Percentiles rank a stretch among this genome's conserved stretches.
Conservation (phyloP, 2,113 vertebrate species). For the Pogona vitticeps region DNA sequence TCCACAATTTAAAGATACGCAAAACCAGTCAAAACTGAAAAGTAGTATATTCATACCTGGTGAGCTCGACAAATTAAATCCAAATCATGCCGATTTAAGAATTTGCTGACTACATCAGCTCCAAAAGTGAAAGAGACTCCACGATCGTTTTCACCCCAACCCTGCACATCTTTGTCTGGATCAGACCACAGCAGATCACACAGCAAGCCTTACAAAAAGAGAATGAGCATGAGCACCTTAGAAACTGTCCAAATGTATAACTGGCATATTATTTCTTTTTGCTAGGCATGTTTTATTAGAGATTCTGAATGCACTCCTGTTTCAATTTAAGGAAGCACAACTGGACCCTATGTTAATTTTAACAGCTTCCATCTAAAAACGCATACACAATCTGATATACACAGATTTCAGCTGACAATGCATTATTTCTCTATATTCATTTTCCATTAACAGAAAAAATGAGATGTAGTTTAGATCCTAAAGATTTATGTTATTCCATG, state of each 20-base stretch:
- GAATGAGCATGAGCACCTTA: neutral
- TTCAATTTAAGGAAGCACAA: neutral
- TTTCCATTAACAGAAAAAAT: neutral
- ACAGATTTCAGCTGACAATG: neutral
- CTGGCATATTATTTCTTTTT: neutral
- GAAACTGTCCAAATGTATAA: neutral
- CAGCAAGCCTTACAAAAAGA: constrained; percentile 84
- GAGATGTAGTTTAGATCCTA: neutral
- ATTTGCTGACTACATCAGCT: constrained; percentile 99
- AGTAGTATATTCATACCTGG: constrained; percentile 81
- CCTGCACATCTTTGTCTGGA: constrained; percentile 98
- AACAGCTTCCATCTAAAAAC: neutral
- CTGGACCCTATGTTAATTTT: neutral
- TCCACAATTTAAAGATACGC: neutral
- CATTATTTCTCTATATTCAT: neutral
- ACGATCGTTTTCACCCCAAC: constrained; percentile 98
- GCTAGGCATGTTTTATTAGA: neutral
- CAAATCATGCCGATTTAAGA: constrained; percentile 97
- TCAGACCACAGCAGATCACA: constrained; percentile 98
- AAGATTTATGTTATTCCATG: neutral
- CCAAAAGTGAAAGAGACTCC: constrained; percentile 98
- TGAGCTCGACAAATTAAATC: constrained; percentile 99
- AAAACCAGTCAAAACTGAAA: neutral
- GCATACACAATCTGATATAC: too few relatives aligned
- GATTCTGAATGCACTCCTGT: neutral